These are phyloP conservation scores for Aviceda subcristata DNA, from an alignment of 2,113 vertebrate genomes.

Conservation along the genomic window DNA sequence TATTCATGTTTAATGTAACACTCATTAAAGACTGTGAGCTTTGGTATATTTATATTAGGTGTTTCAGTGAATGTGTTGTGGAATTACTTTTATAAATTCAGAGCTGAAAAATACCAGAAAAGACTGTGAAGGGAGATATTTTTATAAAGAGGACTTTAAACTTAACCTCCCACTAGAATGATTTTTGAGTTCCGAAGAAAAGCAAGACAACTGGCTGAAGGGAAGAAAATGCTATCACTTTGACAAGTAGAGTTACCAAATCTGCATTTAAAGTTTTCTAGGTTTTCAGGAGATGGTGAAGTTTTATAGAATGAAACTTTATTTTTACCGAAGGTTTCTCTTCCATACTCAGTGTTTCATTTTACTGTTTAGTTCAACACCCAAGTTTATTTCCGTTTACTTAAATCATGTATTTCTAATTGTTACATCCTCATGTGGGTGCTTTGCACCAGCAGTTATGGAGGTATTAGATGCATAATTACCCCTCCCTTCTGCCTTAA, in stretches of 20 bases:
- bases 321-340: neutral
- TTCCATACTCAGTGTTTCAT: neutral
- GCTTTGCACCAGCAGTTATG: neutral
- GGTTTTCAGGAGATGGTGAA: neutral
- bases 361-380: neutral
- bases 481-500: neutral
- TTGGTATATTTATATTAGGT: slow-evolving; percentile 64
- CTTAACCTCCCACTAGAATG: slow-evolving; percentile 31
- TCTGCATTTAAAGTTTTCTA: neutral
- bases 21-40: slow-evolving; percentile 12
- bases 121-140: slow-evolving; percentile 35
- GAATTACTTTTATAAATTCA: slow-evolving; percentile 70
- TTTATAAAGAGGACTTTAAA: slow-evolving; percentile 18
- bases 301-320: neutral
- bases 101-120: slow-evolving; percentile 46
- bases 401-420: neutral
- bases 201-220: neutral
- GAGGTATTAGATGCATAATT: neutral
- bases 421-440: neutral
- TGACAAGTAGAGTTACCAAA: neutral
- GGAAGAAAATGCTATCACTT: neutral
- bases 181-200: slow-evolving; percentile 7
- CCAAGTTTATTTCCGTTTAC: neutral
- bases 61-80: slow-evolving; percentile 58
- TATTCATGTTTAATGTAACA: neutral